Conservation (phyloP, 2,888 invertebrate species). For the Eristalinus aeneus region DNA sequence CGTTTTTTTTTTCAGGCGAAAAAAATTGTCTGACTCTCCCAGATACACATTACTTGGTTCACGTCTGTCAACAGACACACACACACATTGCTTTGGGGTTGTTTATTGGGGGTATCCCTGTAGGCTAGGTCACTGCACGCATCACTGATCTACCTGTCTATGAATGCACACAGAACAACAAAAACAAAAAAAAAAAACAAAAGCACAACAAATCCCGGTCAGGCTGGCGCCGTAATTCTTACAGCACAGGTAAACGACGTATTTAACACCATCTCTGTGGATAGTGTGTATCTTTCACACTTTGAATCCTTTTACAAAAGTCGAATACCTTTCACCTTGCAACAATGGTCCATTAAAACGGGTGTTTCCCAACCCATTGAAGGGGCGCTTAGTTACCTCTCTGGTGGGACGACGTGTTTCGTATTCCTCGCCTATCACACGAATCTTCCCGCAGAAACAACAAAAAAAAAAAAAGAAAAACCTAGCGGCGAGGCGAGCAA, state of each 20-base stretch:
- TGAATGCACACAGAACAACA: not conserved
- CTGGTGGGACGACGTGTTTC: conserved; percentile 15
- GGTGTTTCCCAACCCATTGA: conserved; percentile 45
- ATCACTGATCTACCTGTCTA: not conserved
- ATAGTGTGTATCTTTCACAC: conserved; percentile 19
- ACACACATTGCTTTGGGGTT: conserved; percentile 11
- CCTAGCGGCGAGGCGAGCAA: not conserved
- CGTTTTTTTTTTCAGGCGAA: not conserved
- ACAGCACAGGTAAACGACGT: not conserved
- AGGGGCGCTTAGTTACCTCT: conserved; percentile 38
- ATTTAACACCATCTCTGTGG: not conserved
- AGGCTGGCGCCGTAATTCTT: not conserved
- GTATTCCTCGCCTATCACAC: not conserved
- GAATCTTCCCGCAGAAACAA: conserved; percentile 10
- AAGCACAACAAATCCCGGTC: not conserved
- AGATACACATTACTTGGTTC: conserved; percentile 6
- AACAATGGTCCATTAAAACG: conserved; percentile 21
- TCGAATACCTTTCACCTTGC: conserved; percentile 59
- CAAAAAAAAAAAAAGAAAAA: not conserved
- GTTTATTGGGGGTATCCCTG: conserved; percentile 52
- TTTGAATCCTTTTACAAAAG: conserved; percentile 23
- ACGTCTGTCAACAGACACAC: conserved; percentile 6
- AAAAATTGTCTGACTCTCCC: conserved; percentile 32
- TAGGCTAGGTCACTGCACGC: not conserved
- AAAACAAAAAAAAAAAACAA: too few species aligned